These are phyloP conservation scores for Crioceris asparagi DNA, from an alignment of 2,888 invertebrate genomes.

Conservation along the genomic window DNA sequence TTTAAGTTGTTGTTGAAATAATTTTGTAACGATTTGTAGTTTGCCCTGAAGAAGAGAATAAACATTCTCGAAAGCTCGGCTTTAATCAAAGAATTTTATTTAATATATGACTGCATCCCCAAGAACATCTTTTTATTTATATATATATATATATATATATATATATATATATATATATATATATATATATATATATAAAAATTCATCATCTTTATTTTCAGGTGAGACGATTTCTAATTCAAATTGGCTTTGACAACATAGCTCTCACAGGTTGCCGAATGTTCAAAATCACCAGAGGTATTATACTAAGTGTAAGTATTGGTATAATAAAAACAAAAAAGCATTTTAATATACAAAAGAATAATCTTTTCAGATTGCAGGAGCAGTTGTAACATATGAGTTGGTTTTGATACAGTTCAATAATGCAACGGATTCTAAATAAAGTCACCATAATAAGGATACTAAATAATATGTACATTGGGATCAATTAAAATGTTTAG, in stretches of 20 bases:
- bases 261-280: conserved; percentile 29
- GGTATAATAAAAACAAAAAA: conserved; percentile 12
- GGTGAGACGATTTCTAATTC: conserved; percentile 1
- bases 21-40: too few species aligned
- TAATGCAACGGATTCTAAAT: conserved; percentile 5
- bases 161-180: too few species aligned
- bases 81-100: too few species aligned
- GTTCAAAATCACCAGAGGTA: conserved; percentile 31
- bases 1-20: too few species aligned
- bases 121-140: too few species aligned
- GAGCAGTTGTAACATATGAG: conserved; percentile 32
- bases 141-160: too few species aligned
- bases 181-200: too few species aligned
- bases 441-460: too few species aligned
- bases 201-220: not conserved
- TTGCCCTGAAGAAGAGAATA: too few species aligned
- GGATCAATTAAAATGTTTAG: too few species aligned
- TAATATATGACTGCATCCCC: too few species aligned
- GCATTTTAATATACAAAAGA: not conserved
- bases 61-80: too few species aligned
- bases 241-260: conserved; percentile 16
- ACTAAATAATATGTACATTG: not conserved
- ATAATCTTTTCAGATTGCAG: conserved; percentile 26
- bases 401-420: conserved; percentile 30
- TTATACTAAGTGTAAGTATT: conserved; percentile 31